Conservation (phyloP, 1,140 invertebrate genomes). For the Stegodyphus dumicola region DNA sequence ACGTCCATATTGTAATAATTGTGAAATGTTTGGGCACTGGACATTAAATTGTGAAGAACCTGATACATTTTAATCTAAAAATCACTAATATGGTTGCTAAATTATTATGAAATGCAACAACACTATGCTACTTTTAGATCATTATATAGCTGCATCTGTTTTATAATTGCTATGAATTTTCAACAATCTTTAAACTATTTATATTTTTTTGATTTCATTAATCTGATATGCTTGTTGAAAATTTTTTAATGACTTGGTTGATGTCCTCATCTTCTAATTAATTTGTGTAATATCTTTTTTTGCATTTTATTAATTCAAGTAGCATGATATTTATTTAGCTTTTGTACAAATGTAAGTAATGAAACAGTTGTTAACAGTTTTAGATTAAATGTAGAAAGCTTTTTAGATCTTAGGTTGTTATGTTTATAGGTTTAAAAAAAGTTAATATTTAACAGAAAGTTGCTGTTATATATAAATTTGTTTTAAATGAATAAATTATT, state of each 20-base stretch:
- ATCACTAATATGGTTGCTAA: background rate
- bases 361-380: background rate
- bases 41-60: conserved; percentile 83
- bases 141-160: conserved; percentile 5
- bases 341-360: conserved; percentile 26
- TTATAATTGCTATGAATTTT: background rate
- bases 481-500: conserved; percentile 39
- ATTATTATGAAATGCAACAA: background rate
- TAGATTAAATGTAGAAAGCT: too few species aligned
- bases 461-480: background rate
- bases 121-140: conserved; percentile 2
- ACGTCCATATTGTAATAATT: conserved; percentile 90
- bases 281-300: background rate
- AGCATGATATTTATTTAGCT: background rate
- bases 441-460: conserved; percentile 17
- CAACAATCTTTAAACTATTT: too few species aligned
- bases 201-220: too few species aligned
- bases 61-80: conserved; percentile 78
- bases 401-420: background rate
- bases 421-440: background rate
- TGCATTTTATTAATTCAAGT: background rate
- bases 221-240: too few species aligned
- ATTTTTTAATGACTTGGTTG: too few species aligned
- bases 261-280: too few species aligned
- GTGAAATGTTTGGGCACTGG: conserved; percentile 89